These are phyloP conservation scores for Gallinago solitaria DNA, from an alignment of 2,797 vertebrate species.

Conservation along the genomic window DNA sequence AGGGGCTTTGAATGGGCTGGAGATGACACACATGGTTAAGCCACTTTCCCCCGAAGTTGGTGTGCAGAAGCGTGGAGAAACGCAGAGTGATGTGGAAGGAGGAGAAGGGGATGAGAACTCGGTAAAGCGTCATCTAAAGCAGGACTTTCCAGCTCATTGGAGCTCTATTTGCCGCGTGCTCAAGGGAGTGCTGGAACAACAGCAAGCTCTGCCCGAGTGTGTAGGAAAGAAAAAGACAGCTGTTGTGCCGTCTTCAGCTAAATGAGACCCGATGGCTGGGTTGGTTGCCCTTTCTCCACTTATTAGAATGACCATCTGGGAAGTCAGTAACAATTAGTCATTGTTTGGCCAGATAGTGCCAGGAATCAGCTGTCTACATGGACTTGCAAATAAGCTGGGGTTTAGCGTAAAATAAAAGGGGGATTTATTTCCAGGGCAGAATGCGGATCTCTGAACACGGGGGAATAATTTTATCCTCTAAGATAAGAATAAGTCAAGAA, in stretches of 20 bases:
- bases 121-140: background rate
- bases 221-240: constrained; percentile 49
- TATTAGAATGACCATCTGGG: constrained; percentile 66
- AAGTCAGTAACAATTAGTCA: constrained; percentile 60
- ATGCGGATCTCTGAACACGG: background rate
- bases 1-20: background rate
- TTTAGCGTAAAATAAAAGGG: background rate
- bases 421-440: background rate
- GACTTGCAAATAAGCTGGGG: background rate
- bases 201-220: constrained; percentile 10
- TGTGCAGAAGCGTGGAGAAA: background rate
- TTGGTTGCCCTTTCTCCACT: constrained; percentile 52
- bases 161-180: constrained; percentile 9
- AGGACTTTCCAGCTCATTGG: constrained; percentile 33
- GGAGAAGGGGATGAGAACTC: background rate
- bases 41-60: rapidly evolving
- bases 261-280: constrained; percentile 44
- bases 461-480: background rate
- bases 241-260: constrained; percentile 43
- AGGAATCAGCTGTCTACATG: constrained; percentile 11
- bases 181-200: constrained; percentile 17
- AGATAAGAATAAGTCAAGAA: background rate
- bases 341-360: constrained; percentile 41
- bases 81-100: background rate
- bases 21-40: rapidly evolving